Evolutionary conservation across 1,140 invertebrate genomes (phyloP).

Genomic region (Neodiprion fabricii): DNA sequence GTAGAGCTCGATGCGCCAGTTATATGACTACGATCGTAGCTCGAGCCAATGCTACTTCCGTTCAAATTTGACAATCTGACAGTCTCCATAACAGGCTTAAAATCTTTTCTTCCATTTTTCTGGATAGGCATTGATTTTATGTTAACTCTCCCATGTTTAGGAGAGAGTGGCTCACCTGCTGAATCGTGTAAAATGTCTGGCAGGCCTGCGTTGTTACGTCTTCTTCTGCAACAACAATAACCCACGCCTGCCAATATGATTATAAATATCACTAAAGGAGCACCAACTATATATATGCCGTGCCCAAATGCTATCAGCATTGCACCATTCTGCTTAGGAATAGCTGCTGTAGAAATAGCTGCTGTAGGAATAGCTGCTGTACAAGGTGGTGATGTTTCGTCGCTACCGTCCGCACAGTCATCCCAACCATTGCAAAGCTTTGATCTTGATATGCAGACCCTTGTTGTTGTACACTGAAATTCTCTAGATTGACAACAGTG

Average conservation of each 20-base stretch:
- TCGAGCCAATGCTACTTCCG: slow-evolving; percentile 66
- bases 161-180: slow-evolving; percentile 67
- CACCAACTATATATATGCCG: slow-evolving; percentile 57
- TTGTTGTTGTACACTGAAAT: slow-evolving; percentile 70
- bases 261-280: slow-evolving; percentile 56
- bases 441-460: slow-evolving; percentile 66
- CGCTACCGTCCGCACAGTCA: slow-evolving; percentile 76
- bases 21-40: slow-evolving; percentile 81
- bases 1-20: slow-evolving; percentile 84
- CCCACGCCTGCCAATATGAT: slow-evolving; percentile 58
- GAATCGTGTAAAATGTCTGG: slow-evolving; percentile 65
- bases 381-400: slow-evolving; percentile 71
- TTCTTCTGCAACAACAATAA: slow-evolving; percentile 55
- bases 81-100: slow-evolving; percentile 62
- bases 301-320: slow-evolving; percentile 57
- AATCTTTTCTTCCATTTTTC: slow-evolving; percentile 60
- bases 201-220: slow-evolving; percentile 59
- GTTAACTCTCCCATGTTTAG: slow-evolving; percentile 52
- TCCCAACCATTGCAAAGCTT: slow-evolving; percentile 73
- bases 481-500: slow-evolving; percentile 65
- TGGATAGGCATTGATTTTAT: slow-evolving; percentile 49
- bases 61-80: slow-evolving; percentile 72
- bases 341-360: slow-evolving; percentile 35
- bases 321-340: slow-evolving; percentile 29
- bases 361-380: slow-evolving; percentile 42